These are phyloP conservation scores for Porites australiensis DNA, from an alignment of 64 coral and sea anemone genomes.

Conservation along the genomic window DNA sequence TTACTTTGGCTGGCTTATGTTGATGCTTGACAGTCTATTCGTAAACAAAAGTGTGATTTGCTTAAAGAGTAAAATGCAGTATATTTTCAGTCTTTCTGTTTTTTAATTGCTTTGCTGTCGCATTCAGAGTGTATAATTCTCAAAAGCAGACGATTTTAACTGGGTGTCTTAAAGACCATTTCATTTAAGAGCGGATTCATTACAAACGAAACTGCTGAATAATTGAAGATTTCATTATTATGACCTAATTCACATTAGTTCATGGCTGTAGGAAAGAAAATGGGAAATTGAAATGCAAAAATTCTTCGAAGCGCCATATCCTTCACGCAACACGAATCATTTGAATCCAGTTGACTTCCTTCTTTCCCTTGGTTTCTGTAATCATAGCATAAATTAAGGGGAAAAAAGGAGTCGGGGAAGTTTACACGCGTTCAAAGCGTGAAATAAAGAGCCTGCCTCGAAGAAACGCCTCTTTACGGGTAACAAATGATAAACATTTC, in stretches of 20 bases:
- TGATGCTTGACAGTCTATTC: background rate
- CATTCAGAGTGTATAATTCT: background rate
- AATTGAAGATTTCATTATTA: slow-evolving; percentile 30
- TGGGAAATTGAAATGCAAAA: background rate
- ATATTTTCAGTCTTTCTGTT: background rate
- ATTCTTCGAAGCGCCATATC: background rate
- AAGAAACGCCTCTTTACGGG: slow-evolving; percentile 84
- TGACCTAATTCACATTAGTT: slow-evolving; percentile 57
- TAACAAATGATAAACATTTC: slow-evolving; percentile 80
- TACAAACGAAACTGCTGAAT: slow-evolving; percentile 14
- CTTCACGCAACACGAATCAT: too few species aligned
- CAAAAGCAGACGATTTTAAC: too few species aligned
- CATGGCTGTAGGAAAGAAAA: slow-evolving; percentile 26
- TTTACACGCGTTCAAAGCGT: slow-evolving; percentile 71
- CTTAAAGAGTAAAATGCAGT: background rate
- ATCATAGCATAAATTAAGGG: background rate
- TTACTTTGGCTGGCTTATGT: background rate
- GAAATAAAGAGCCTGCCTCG: slow-evolving; percentile 43
- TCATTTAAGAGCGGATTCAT: slow-evolving; percentile 15
- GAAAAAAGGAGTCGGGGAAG: background rate
- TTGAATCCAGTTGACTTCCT: background rate
- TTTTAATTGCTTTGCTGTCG: background rate
- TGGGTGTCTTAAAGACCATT: slow-evolving; percentile 27
- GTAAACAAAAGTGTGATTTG: background rate
- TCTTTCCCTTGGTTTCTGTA: background rate